Base-by-base conservation (phyloP, 1,140 invertebrate species). In the Batillaria attramentaria region DNA sequence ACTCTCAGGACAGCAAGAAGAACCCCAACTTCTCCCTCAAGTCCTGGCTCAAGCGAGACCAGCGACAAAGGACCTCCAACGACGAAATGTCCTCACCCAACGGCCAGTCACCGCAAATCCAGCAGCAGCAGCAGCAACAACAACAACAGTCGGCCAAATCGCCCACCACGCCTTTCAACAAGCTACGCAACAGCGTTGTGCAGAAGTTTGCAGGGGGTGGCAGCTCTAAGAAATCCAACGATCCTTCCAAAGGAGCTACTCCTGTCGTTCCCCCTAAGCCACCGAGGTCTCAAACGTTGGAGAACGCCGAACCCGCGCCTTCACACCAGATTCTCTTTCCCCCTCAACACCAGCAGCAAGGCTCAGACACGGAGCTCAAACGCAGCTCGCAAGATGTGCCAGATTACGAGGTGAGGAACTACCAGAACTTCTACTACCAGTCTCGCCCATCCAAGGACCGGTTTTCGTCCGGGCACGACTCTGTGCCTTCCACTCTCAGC, bases 131-230 rank as follows among this genome's bases (percentile, higher is more conserved):
- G n/a, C 72, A 42, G 39, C 42, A n/a, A 33, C 37, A 70, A 13
- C 42, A 35, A 31, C 42, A 24, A 1, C 24, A 2, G n/a, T 70
- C 68, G 6, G 41, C 73, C 31, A 81, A 83, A 35, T 50, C 81
- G 35, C 78, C 78, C 0, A 42, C 72, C 69, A 72, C 70, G 41
- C 82, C 84, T 3, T 84, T 86, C 37, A 81, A 77, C 50, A 87
- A 87, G 76, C 68, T 86, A 3, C 70, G 79, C 35, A 82, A 82
- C 76, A 81, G 80, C 57, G 81, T 86, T 10, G 83, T 84, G 72
- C 79, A 86, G 43, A 87, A 85, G 79, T 79, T 86, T 20, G 78
- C 86, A 18, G 77, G 78, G 16, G 68, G 39, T 31, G 54, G 62
- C 42, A 77, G 69, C 41, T 66, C 77, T 46, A 81, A 83, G 46